Conservation (phyloP, 1,140 invertebrate genomes). For the Agrypnia vestita region DNA sequence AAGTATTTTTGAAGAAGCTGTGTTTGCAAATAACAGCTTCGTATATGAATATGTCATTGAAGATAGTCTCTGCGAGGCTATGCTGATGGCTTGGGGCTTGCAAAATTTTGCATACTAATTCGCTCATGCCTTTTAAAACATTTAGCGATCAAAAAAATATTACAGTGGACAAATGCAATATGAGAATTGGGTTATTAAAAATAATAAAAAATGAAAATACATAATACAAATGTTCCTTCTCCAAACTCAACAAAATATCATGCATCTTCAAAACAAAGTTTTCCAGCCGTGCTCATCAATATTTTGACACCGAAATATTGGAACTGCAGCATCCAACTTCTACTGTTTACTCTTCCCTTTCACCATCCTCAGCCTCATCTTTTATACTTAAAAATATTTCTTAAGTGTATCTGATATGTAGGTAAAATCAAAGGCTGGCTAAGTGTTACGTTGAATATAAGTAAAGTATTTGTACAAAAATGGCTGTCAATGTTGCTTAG, state of each 20-base stretch:
- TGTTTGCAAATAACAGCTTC: no score
- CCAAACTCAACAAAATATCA: not conserved
- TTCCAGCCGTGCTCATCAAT: constrained; percentile 53
- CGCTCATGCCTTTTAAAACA: no score
- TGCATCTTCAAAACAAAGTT: constrained; percentile 6
- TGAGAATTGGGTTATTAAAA: no score
- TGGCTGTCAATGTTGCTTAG: constrained; percentile 35
- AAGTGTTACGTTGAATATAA: not conserved
- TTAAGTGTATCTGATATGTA: constrained; percentile 49
- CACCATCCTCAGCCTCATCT: constrained; percentile 42
- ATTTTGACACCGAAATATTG: constrained; percentile 60
- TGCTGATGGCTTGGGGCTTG: no score
- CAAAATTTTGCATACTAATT: no score
- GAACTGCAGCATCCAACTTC: constrained; percentile 45
- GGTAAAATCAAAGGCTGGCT: constrained; percentile 31
- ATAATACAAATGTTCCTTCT: constrained; percentile 13
- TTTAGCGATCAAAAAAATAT: no score
- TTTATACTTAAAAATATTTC: constrained; percentile 51
- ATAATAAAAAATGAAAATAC: not conserved
- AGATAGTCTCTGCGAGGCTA: no score
- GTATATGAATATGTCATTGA: no score
- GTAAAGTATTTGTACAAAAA: constrained; percentile 34
- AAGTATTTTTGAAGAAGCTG: no score
- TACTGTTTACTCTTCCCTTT: not conserved
- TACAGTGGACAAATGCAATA: no score